Evolutionary conservation across 2,797 vertebrate genomes (phyloP).

Genomic region (Botia kubotai): DNA sequence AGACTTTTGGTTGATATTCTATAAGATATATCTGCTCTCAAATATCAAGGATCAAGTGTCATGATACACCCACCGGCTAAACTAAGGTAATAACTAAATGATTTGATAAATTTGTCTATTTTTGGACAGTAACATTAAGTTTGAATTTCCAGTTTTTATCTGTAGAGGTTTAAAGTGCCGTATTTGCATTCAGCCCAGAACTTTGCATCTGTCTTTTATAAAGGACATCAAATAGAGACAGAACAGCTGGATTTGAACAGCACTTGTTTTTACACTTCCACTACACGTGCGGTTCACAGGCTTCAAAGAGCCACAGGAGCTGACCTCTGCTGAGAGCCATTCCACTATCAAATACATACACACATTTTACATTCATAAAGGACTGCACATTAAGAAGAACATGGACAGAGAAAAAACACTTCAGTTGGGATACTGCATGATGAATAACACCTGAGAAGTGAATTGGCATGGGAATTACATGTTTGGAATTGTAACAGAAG

Average conservation of each 20-base stretch:
- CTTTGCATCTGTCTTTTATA: slow-evolving; percentile 81
- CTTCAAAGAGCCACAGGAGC: slow-evolving; percentile 73
- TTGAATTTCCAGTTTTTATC: background rate
- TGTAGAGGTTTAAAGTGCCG: slow-evolving; percentile 24
- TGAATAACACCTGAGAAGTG: background rate
- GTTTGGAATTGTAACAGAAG: background rate
- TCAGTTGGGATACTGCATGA: background rate
- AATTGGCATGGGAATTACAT: background rate
- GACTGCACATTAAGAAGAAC: background rate
- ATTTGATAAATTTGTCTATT: too few relatives aligned
- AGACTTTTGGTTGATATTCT: too few relatives aligned
- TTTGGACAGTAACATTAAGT: background rate
- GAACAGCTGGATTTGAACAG: slow-evolving; percentile 72
- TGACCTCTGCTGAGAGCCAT: slow-evolving; percentile 34
- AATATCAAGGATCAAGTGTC: too few relatives aligned
- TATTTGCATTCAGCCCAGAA: slow-evolving; percentile 74
- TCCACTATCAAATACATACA: slow-evolving; percentile 34
- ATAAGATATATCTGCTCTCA: too few relatives aligned
- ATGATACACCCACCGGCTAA: too few relatives aligned
- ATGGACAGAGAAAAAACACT: background rate
- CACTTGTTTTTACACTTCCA: slow-evolving; percentile 84
- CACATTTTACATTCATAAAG: slow-evolving; percentile 13
- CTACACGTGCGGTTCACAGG: slow-evolving; percentile 65
- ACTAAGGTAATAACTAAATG: too few relatives aligned
- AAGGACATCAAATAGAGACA: slow-evolving; percentile 77